Evolutionary conservation across 2,113 vertebrate genomes (phyloP), one percentile per base, ranked within the genome.

Genomic region (Marcusenius ussheri): DNA sequence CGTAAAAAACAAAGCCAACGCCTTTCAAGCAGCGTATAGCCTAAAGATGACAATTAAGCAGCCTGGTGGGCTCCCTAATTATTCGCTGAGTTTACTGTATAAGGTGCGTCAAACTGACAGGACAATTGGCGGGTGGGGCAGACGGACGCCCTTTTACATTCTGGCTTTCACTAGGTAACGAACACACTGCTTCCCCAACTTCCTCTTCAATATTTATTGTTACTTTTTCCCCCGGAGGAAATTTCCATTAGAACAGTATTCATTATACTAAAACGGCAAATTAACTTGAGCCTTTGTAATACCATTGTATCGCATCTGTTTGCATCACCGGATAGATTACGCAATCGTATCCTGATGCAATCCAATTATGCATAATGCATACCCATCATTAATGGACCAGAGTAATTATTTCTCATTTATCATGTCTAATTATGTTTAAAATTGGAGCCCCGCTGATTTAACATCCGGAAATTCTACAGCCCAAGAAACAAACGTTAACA

Each of bases 401-500:
- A 35, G 50, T 56, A 87, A 87, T 87, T 87, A 87, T 87, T 87
- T 53, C 27, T 35, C 47, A 87, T 87, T 87, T 87, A 87, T 87
- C 84, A 87, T 51, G 49, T 51, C 84, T 87, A 87, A 87, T 87
- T 87, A 87, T 87, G 85, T 53, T 86, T 47, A 87, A 87, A 87
- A 53, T 21, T 56, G 50, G 74, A 77, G 47, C 27, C 47, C 31
- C 5, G 50, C 56, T 53, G 24, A 51, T 53, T 87, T 87, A 87
- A 56, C 85, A 87, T 53, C 27, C 24, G 27, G 50, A 87, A 35
- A 87, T 35, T 31, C n/a, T 53, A 87, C n/a, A 87, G n/a, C 6
- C 47, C 27, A 87, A 35, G n/a, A 87, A 19, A 56, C 31, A 21
- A 35, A 45, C 21, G 8, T n/a, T 45, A 46, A 84, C 83, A 24